Percentiles rank a stretch among this genome's conserved stretches.
Conservation (phyloP, 2,797 vertebrate species). For the Galaxias olidus region DNA sequence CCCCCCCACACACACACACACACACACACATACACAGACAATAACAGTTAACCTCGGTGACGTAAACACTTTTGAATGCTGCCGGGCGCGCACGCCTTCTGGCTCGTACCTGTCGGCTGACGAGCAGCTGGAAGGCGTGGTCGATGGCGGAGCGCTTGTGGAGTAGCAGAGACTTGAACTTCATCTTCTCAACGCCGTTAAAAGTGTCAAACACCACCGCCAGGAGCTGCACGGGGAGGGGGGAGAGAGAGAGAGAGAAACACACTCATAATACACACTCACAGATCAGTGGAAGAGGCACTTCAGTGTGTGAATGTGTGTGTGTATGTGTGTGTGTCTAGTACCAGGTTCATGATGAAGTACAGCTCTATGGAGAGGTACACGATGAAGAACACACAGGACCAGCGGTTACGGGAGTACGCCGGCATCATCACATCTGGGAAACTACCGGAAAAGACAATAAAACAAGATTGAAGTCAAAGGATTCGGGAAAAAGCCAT, state of each 20-base stretch:
- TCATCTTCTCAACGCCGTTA: constrained; percentile 95
- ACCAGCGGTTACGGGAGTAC: constrained; percentile 92
- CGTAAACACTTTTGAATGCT: background rate
- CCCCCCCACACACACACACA: background rate
- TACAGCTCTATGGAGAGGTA: constrained; percentile 99
- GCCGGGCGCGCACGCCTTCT: background rate
- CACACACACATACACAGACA: background rate
- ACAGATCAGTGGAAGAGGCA: background rate
- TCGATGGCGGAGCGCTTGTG: constrained; percentile 93
- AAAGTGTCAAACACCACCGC: constrained; percentile 98
- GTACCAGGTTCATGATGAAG: constrained; percentile 97
- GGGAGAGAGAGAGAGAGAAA: too few relatives aligned
- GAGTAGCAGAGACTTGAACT: constrained; percentile 94
- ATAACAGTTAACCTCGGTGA: constrained; percentile 4
- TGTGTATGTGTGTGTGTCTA: background rate
- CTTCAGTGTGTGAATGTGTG: background rate
- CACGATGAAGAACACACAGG: constrained; percentile 97
- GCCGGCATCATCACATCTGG: constrained; percentile 99
- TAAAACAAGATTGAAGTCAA: constrained; percentile 6
- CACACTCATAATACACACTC: background rate
- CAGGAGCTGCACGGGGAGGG: constrained; percentile 80
- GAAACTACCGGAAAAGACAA: constrained; percentile 76
- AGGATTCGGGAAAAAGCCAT: background rate
- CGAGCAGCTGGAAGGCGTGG: constrained; percentile 88
- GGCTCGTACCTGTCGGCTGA: constrained; percentile 84